Conservation (phyloP, 2,888 invertebrate species). For the Cybosia mesomella region DNA sequence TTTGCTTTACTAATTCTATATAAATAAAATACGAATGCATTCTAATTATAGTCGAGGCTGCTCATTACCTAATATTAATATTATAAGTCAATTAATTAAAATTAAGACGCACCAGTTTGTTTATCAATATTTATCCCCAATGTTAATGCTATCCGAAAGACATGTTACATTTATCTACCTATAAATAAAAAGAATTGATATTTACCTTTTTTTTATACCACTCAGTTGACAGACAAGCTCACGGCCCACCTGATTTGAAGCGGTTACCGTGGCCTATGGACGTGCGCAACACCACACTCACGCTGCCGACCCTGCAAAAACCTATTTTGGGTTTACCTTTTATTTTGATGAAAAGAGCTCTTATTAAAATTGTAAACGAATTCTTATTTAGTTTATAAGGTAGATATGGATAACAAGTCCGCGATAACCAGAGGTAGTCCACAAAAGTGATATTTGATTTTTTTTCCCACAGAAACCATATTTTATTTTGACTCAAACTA, state of each 20-base stretch:
- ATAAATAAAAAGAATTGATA: background rate
- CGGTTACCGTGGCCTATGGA: too few species aligned
- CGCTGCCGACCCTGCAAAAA: too few species aligned
- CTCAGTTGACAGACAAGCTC: too few species aligned
- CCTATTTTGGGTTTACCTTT: too few species aligned
- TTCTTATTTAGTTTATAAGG: background rate
- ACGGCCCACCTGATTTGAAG: too few species aligned
- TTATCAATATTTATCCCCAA: background rate
- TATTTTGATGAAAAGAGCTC: too few species aligned
- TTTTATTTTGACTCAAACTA: constrained; percentile 34
- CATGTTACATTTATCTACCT: background rate
- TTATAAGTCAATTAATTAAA: background rate
- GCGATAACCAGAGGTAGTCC: background rate
- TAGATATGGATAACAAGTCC: constrained; percentile 7
- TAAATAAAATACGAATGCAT: constrained; percentile 4
- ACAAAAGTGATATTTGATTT: background rate
- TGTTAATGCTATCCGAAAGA: background rate
- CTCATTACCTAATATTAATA: background rate
- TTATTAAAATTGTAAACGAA: background rate
- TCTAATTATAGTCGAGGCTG: background rate
- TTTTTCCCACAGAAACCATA: constrained; percentile 33
- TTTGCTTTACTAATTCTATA: background rate
- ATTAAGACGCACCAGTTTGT: constrained; percentile 48
- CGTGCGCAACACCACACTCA: too few species aligned
- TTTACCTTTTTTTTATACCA: too few species aligned